These are phyloP conservation scores for Tapirus terrestris DNA, from an alignment of 2,113 vertebrate genomes.

Conservation along the genomic window DNA sequence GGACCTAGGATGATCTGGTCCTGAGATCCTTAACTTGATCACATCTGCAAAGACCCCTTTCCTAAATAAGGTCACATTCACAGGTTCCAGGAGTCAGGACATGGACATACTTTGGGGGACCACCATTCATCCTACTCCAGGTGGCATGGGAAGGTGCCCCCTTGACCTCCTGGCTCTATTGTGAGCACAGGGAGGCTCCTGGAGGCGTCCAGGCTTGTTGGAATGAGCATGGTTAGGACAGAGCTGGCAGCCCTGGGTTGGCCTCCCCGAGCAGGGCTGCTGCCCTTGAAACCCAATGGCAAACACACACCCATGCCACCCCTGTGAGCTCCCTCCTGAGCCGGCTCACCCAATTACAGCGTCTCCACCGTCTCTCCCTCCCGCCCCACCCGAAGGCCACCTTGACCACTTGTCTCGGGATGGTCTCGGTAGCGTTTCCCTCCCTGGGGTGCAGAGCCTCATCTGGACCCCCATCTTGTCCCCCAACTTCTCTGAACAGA, in stretches of 20 bases:
- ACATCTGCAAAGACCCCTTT: background rate
- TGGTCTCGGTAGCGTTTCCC: background rate
- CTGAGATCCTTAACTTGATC: background rate
- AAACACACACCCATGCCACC: fast-evolving
- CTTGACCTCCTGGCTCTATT: fast-evolving
- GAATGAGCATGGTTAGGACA: fast-evolving
- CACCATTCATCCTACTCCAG: too few species aligned
- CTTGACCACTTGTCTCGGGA: background rate
- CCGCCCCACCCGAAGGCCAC: background rate
- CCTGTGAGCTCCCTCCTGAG: background rate
- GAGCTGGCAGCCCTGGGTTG: too few species aligned
- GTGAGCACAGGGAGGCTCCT: background rate
- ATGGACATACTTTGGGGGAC: fast-evolving
- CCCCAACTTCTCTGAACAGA: background rate
- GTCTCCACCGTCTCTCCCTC: fast-evolving
- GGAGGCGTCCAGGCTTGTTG: too few species aligned
- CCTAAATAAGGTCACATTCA: background rate
- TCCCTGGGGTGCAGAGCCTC: background rate
- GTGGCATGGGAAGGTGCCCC: fast-evolving
- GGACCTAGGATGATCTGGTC: too few species aligned
- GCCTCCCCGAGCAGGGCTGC: background rate
- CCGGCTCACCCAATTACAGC: background rate
- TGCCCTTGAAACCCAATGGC: background rate
- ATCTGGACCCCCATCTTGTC: fast-evolving
- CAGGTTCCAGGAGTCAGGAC: background rate